Percentiles rank a stretch among this genome's conserved stretches.
phyloP scores from a whole-genome alignment of 53 echinoderm and acorn worm genomes.

The Pentamera pediparva region DNA sequence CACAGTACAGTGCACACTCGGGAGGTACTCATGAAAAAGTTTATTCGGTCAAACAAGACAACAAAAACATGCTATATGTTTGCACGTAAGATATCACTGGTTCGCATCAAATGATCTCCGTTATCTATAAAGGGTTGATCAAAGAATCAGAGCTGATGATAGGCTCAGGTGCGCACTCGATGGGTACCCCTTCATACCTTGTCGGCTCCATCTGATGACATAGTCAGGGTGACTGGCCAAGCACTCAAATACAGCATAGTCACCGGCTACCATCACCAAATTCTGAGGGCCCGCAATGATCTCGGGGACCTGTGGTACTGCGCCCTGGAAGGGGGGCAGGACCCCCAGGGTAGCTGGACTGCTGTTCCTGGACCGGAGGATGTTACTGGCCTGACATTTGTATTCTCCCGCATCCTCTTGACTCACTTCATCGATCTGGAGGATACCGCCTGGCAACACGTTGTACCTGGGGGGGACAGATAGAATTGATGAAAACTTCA shows the following conservation, averaged over 20 bases:
- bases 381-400: constrained; percentile 49
- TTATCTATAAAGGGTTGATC: background rate
- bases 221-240: constrained; percentile 33
- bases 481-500: background rate
- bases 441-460: constrained; percentile 44
- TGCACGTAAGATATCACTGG: background rate
- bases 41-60: background rate
- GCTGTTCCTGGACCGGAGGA: constrained; percentile 33
- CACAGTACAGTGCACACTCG: too few species aligned
- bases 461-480: constrained; percentile 26
- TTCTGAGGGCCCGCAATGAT: constrained; percentile 46
- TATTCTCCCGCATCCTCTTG: constrained; percentile 54
- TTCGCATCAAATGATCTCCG: background rate
- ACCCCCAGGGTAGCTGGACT: constrained; percentile 28
- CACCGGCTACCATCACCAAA: constrained; percentile 13
- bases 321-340: constrained; percentile 7
- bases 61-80: background rate
- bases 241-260: constrained; percentile 58
- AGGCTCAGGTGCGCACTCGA: background rate
- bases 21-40: too few species aligned
- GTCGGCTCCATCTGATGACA: constrained; percentile 4
- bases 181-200: background rate
- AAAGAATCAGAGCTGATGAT: background rate
- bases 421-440: constrained; percentile 52
- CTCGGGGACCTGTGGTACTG: background rate